Conservation (phyloP, 1,140 invertebrate genomes). For the Diorhabda sublineata region DNA sequence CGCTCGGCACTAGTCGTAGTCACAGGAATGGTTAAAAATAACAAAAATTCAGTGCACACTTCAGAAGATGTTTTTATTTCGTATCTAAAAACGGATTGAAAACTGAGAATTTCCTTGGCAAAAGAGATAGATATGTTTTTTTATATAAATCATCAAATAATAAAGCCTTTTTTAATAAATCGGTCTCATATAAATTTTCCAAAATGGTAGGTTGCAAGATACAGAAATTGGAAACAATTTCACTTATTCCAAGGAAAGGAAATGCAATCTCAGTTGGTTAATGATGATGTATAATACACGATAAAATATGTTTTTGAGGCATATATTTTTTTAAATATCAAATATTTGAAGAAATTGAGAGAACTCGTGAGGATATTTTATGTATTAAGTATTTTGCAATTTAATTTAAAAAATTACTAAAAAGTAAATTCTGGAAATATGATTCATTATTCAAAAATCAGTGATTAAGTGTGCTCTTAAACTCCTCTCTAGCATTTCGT, state of each 20-base stretch:
- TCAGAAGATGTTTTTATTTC: neutral
- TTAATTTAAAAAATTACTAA: too few species aligned
- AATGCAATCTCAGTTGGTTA: conserved; percentile 9
- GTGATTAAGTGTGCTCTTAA: too few species aligned
- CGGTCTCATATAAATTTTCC: too few species aligned
- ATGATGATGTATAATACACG: neutral
- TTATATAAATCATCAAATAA: conserved; percentile 7
- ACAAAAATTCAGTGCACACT: neutral
- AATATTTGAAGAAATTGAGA: too few species aligned
- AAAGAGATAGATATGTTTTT: conserved; percentile 12
- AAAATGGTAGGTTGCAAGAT: too few species aligned
- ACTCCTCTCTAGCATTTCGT: too few species aligned
- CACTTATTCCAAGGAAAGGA: too few species aligned
- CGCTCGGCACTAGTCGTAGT: neutral
- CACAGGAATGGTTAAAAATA: neutral
- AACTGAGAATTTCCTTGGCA: conserved; percentile 19
- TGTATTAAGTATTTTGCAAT: too few species aligned
- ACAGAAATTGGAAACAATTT: neutral
- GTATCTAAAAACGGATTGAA: conserved; percentile 16
- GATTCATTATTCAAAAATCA: too few species aligned
- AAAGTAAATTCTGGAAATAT: too few species aligned
- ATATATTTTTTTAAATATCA: too few species aligned
- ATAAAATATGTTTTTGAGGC: neutral
- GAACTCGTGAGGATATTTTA: too few species aligned
- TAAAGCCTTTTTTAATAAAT: neutral